Conservation (phyloP, 2,113 vertebrate species). For the Paramormyrops kingsleyae region DNA sequence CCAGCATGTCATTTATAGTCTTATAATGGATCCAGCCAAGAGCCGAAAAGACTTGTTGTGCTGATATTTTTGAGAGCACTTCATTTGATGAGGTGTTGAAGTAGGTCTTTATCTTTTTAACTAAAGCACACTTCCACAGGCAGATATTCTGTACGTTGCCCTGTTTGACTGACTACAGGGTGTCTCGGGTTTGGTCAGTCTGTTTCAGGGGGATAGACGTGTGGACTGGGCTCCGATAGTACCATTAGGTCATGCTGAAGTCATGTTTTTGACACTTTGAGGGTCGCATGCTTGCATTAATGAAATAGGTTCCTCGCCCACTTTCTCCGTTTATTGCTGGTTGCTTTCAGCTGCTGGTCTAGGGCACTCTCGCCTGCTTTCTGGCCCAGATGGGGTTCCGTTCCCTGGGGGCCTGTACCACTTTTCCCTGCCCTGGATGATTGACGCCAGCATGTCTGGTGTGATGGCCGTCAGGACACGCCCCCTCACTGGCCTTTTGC, state of each 20-base stretch:
- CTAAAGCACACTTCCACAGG: not conserved
- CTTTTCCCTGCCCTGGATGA: conserved; percentile 41
- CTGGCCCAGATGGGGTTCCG: not conserved
- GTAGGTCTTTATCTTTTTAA: not conserved
- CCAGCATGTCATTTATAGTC: not conserved
- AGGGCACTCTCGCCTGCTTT: not conserved
- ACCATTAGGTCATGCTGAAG: conserved; percentile 18
- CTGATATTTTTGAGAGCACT: not conserved
- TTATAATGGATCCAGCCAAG: not conserved
- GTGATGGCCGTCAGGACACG: conserved; percentile 42
- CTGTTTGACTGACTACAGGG: not conserved
- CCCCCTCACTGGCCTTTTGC: conserved; percentile 36
- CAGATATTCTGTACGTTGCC: not conserved
- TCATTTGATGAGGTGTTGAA: not conserved
- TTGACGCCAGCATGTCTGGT: conserved; percentile 39
- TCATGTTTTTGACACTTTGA: not conserved
- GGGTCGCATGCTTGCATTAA: not conserved
- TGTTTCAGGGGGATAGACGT: too few relatives aligned
- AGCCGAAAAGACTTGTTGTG: not conserved
- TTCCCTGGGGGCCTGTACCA: conserved; percentile 19
- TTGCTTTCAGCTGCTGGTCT: not conserved
- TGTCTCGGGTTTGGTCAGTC: not conserved
- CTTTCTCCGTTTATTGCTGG: not conserved
- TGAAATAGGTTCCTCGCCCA: not conserved
- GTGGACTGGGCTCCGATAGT: conserved; percentile 20